A percentile compares a stretch with the other conserved stretches of the same genome.
Evolutionary conservation across 2,113 vertebrate genomes (phyloP).

Genomic region (Sylvietta virens): DNA sequence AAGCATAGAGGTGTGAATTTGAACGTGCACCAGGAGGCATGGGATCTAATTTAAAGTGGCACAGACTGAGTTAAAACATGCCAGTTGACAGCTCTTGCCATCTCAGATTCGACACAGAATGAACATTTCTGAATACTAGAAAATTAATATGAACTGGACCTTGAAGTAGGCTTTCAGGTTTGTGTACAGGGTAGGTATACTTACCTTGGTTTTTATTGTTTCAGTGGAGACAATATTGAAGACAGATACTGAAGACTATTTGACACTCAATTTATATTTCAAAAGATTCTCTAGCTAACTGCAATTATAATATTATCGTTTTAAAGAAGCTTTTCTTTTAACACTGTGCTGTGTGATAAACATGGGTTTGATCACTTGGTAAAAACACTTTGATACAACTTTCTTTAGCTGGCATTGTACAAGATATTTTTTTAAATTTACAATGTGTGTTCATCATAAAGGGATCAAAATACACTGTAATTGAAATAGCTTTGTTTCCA

Average conservation of each 20-base stretch:
- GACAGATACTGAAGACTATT: too few relatives aligned
- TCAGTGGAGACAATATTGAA: too few relatives aligned
- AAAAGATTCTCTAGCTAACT: background rate
- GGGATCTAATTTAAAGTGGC: background rate
- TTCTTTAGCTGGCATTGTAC: background rate
- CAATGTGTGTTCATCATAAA: background rate
- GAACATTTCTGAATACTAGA: background rate
- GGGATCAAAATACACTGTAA: background rate
- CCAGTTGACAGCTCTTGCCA: background rate
- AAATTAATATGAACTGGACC: background rate
- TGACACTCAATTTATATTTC: background rate
- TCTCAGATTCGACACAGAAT: background rate
- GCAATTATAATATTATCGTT: background rate
- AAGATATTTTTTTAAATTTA: background rate
- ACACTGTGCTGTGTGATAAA: background rate
- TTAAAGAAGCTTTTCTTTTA: background rate
- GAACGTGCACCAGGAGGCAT: background rate
- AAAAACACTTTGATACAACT: background rate
- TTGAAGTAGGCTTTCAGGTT: background rate
- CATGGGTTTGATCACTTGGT: background rate
- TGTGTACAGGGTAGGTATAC: background rate
- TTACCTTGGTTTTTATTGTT: background rate
- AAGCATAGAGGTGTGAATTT: background rate
- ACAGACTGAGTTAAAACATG: background rate
- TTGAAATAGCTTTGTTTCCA: conserved; percentile 19